Evolutionary conservation across 2,113 vertebrate species (phyloP).

Genomic region (Verasper variegatus): DNA sequence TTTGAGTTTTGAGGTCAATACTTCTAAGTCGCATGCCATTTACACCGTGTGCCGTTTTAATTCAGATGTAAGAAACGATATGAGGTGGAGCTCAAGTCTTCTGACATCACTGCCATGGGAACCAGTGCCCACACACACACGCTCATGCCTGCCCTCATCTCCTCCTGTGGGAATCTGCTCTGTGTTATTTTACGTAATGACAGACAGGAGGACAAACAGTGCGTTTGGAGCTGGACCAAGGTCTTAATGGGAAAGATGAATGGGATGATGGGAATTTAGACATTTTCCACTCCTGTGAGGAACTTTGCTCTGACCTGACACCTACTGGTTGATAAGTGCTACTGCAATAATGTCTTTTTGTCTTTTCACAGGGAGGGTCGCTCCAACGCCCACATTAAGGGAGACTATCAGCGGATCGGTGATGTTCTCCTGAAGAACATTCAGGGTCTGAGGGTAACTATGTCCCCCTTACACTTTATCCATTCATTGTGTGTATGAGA

Average conservation of each 20-base stretch:
- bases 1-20: no score
- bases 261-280: conserved; percentile 25
- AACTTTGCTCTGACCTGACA: conserved; percentile 39
- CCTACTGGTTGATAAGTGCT: conserved; percentile 33
- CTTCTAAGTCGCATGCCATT: no score
- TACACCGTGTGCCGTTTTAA: no score
- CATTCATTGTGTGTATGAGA: not conserved
- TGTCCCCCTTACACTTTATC: not conserved
- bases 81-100: not conserved
- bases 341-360: conserved; percentile 14
- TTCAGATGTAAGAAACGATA: no score
- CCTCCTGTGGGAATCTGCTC: conserved; percentile 19
- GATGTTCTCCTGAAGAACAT: conserved; percentile 94
- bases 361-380: conserved; percentile 88
- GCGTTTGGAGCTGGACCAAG: not conserved
- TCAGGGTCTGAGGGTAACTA: conserved; percentile 89
- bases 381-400: conserved; percentile 92
- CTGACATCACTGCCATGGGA: not conserved
- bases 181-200: conserved; percentile 38
- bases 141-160: not conserved
- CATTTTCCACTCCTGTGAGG: conserved; percentile 9
- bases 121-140: not conserved
- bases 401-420: conserved; percentile 92
- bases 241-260: conserved; percentile 19
- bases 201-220: conserved; percentile 14